These are phyloP conservation scores for Globia sparganii DNA, from an alignment of 2,888 invertebrate species.

Conservation along the genomic window DNA sequence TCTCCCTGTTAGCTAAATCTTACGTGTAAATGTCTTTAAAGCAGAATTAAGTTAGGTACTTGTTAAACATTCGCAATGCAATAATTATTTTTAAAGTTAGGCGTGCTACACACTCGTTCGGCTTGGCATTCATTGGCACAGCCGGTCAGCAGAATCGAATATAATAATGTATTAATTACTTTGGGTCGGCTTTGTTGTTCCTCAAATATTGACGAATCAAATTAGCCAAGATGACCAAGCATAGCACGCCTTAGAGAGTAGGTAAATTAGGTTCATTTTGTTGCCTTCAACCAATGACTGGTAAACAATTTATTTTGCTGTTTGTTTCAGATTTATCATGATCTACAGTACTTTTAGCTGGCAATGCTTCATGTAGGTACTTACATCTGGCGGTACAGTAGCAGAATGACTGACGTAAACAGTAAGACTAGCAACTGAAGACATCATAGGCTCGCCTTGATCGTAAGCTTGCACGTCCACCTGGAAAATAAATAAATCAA, in stretches of 20 bases:
- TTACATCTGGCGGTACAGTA: conserved; percentile 91
- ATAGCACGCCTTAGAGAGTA: not conserved
- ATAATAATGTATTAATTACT: not conserved
- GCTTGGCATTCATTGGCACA: not conserved
- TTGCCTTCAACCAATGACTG: not conserved
- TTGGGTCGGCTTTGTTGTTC: not conserved
- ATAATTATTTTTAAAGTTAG: not conserved
- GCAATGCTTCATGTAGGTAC: conserved; percentile 57
- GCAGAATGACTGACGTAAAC: conserved; percentile 96
- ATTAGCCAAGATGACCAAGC: not conserved
- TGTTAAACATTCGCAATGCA: not conserved
- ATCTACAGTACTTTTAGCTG: not conserved
- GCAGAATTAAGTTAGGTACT: too few species aligned
- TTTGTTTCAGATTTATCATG: not conserved
- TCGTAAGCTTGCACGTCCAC: conserved; percentile 96
- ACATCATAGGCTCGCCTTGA: conserved; percentile 95
- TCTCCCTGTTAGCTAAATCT: too few species aligned
- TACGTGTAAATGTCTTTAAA: not conserved
- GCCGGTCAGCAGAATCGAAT: not conserved
- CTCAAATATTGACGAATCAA: not conserved
- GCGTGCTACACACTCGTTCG: not conserved
- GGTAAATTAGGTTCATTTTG: not conserved
- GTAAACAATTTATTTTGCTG: not conserved
- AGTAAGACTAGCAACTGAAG: conserved; percentile 95
- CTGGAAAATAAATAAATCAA: conserved; percentile 77